Evolutionary conservation across 2,113 vertebrate genomes (phyloP).

Genomic region (Chroicocephalus ridibundus): DNA sequence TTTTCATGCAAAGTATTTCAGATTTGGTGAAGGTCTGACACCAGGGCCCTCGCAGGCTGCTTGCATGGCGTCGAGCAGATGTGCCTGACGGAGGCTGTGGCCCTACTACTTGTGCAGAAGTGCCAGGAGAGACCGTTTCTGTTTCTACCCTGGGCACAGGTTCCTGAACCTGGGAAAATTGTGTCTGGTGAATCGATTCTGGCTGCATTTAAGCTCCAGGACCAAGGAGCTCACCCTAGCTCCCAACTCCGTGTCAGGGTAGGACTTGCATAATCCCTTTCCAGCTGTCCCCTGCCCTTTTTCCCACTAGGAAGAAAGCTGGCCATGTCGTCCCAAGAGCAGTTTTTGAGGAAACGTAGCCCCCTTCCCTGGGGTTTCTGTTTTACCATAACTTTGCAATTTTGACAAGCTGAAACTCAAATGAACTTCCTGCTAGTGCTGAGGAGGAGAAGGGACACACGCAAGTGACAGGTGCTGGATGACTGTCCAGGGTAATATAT

Average conservation of each 20-base stretch:
- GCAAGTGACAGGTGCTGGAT: background rate
- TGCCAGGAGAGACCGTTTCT: background rate
- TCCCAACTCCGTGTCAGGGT: background rate
- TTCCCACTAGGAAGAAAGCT: background rate
- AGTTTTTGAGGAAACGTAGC: background rate
- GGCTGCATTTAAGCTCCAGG: background rate
- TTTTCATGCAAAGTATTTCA: background rate
- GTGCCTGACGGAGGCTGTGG: background rate
- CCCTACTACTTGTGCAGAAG: background rate
- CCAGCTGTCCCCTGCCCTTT: background rate
- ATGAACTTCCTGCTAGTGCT: background rate
- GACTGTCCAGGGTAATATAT: background rate
- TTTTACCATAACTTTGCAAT: background rate
- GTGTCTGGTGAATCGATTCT: background rate
- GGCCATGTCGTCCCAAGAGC: background rate
- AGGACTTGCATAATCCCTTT: background rate
- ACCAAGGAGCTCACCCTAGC: background rate
- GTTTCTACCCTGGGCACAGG: background rate
- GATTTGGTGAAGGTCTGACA: background rate
- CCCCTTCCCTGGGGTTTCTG: background rate
- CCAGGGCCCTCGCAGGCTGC: background rate
- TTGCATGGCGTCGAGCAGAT: background rate
- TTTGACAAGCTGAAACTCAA: background rate
- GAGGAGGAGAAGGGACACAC: background rate
- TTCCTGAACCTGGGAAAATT: background rate